phyloP scores from a whole-genome alignment of 2,113 vertebrate species.

The Mustela nigripes region DNA sequence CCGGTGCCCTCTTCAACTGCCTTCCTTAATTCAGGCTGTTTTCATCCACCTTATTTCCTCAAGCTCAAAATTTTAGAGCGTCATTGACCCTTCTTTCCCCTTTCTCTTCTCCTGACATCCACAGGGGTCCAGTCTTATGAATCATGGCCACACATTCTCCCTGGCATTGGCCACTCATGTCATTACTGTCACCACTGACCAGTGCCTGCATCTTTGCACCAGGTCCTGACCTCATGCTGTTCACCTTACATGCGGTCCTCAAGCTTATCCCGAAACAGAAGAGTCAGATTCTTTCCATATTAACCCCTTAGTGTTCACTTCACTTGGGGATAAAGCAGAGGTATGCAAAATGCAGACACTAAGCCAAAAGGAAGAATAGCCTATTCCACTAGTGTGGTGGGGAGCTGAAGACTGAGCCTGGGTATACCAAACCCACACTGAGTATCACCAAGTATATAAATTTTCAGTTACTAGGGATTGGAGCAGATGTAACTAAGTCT shows the following conservation, averaged over 20 bases:
- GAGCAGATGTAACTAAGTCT: not conserved
- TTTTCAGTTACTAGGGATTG: no score
- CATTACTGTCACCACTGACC: not conserved
- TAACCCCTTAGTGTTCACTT: not conserved
- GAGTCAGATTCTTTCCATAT: not conserved
- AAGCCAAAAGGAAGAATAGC: not conserved
- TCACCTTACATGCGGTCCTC: not conserved
- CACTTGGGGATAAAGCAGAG: not conserved
- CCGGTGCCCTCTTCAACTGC: not conserved
- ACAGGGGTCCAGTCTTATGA: no score
- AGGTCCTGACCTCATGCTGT: not conserved
- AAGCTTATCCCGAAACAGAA: not conserved
- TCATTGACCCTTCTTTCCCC: not conserved
- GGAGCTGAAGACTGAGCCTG: not conserved
- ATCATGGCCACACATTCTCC: fast-evolving
- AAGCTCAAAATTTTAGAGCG: not conserved
- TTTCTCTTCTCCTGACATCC: not conserved
- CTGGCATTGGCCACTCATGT: not conserved
- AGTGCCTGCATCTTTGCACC: not conserved
- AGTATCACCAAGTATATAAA: fast-evolving
- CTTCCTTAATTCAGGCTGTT: not conserved
- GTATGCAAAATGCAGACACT: not conserved
- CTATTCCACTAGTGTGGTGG: no score
- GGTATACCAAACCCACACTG: not conserved
- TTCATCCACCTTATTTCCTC: not conserved